Base-by-base conservation (phyloP, 2,888 invertebrate species). In the Ecliptopera silaceata region DNA sequence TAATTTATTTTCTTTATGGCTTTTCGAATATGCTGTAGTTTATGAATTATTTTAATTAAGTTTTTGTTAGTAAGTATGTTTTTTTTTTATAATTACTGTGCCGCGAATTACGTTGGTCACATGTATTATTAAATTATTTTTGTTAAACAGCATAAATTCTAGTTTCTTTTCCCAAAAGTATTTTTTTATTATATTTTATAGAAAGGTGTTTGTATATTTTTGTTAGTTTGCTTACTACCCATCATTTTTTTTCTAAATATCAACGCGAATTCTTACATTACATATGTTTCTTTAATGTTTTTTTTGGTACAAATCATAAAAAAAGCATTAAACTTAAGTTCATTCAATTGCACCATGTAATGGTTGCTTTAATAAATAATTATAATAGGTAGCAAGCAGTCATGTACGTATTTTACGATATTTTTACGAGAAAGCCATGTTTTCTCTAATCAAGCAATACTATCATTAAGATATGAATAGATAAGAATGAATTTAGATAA, bases 391-490 rank as follows among this genome's bases (percentile, higher is more conserved):
- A 56, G 48, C 61, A 53, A 44, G 39, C 47, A 48, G 39, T 29
- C 12, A 48, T 56, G 60, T 77, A 79, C 68, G 79, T 82, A 80
- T 78, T 84, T 84, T 84, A 87, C 79, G 72, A 75, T 71, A 54
- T 65, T 61, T 79, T 82, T 77, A 73, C 74, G 84, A 85, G 90
- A 84, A 85, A 82, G 74, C 82, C 69, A 78, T 75, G 83, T 80
- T 86, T 87, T 86, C 88, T 88, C 83, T 77, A 79, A 83, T 84
- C 85, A 90, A 91, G 91, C 91, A 91, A 91, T 91, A 91, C 85
- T 91, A 90, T 66, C 83, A 80, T 74, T 82, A 83, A 75, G 75
- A 45, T 50, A 84, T 82, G 77, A 70, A 70, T 84, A 87, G 80
- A 70, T 82, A 88, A 81, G 80, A 74, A 74, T 74, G 74, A 80